Evolutionary conservation across 2,797 vertebrate genomes (phyloP).

Genomic region (Protonibea diacanthus): DNA sequence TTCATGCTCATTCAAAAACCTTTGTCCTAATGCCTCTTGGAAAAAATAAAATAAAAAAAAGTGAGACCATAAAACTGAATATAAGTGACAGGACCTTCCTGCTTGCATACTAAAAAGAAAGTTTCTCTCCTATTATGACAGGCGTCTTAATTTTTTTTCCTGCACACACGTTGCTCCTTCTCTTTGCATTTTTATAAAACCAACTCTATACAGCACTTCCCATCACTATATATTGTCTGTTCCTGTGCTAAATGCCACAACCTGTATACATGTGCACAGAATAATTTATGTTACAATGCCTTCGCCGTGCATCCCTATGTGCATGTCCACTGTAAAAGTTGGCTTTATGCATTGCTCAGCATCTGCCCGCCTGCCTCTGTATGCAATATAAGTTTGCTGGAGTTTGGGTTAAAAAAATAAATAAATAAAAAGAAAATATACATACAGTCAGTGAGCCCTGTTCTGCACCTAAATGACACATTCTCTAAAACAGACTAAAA

Average conservation of each 20-base stretch:
- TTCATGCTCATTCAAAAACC: conserved; percentile 55
- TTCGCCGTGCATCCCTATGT: conserved; percentile 5
- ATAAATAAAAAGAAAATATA: not conserved
- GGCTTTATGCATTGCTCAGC: not conserved
- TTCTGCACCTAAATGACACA: conserved; percentile 8
- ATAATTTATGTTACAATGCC: not conserved
- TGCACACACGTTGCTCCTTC: not conserved
- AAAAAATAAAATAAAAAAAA: not conserved
- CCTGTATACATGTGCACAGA: conserved; percentile 31
- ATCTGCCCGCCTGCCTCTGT: not conserved
- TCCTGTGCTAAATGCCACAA: conserved; percentile 11
- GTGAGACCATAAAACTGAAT: conserved; percentile 30
- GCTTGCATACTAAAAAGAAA: conserved; percentile 29
- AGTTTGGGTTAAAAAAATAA: not conserved
- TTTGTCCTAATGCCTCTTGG: conserved; percentile 46
- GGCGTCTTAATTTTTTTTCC: conserved; percentile 34
- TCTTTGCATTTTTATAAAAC: conserved; percentile 32
- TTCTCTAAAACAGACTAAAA: conserved; percentile 8
- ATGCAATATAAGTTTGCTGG: not conserved
- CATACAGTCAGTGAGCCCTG: not conserved
- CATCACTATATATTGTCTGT: conserved; percentile 2
- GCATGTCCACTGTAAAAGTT: not conserved
- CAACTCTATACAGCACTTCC: conserved; percentile 3
- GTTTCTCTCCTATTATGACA: conserved; percentile 27
- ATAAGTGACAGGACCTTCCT: conserved; percentile 58